These are phyloP conservation scores for Pangasius krempfi DNA, from an alignment of 2,797 vertebrate species.

Conservation along the genomic window DNA sequence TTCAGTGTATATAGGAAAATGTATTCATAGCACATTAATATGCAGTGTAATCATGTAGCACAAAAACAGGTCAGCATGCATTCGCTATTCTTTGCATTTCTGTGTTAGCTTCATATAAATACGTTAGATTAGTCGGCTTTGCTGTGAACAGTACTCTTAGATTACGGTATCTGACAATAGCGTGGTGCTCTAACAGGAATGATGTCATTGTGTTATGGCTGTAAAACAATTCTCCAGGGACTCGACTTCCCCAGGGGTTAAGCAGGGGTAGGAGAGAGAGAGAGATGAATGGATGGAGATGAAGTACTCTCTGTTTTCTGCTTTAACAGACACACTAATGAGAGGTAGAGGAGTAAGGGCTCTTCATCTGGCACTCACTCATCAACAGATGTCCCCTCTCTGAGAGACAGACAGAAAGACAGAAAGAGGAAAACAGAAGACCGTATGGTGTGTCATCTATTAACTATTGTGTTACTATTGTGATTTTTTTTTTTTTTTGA, in stretches of 20 bases:
- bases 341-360: conserved; percentile 26
- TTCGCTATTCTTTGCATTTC: not conserved
- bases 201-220: conserved; percentile 34
- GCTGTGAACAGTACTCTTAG: too few relatives aligned
- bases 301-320: conserved; percentile 40
- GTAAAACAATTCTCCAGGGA: conserved; percentile 13
- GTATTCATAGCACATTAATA: not conserved
- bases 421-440: conserved; percentile 16
- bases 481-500: not conserved
- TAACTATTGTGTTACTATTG: not conserved
- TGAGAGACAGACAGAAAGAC: conserved; percentile 29
- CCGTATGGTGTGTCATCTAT: not conserved
- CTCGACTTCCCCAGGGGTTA: not conserved
- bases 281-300: conserved; percentile 32
- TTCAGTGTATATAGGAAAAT: not conserved
- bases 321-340: conserved; percentile 48
- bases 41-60: not conserved
- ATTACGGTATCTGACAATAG: not conserved
- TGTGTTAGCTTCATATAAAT: not conserved
- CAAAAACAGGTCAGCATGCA: not conserved
- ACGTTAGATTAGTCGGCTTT: not conserved
- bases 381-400: conserved; percentile 53
- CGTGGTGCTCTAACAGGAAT: conserved; percentile 2
- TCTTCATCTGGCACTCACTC: conserved; percentile 54
- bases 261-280: not conserved